A percentile compares a stretch with the other conserved stretches of the same genome.
Conservation (phyloP, 2,797 vertebrate genomes). For the Melanotaenia nigrans region DNA sequence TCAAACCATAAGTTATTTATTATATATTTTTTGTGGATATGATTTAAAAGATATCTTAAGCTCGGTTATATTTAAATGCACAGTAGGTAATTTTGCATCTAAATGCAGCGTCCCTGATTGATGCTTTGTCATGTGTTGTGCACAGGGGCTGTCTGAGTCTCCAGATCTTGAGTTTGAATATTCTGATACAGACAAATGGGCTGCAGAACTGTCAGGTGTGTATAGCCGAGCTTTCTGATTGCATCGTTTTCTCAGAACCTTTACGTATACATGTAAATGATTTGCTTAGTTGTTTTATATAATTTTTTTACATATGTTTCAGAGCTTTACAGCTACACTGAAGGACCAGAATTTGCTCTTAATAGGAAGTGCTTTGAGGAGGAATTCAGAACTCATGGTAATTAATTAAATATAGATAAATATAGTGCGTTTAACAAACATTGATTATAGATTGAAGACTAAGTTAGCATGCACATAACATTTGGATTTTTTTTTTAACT, state of each 20-base stretch:
- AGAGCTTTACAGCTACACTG: conserved; percentile 99
- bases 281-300: not conserved
- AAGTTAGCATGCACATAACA: not conserved
- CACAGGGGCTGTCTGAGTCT: conserved; percentile 91
- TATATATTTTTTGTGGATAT: not conserved
- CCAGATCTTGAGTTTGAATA: conserved; percentile 98
- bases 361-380: conserved; percentile 98
- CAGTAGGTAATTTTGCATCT: not conserved
- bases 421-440: not conserved
- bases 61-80: not conserved
- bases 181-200: conserved; percentile 94
- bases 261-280: not conserved
- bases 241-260: not conserved
- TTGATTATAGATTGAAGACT: not conserved
- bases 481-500: not conserved
- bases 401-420: conserved; percentile 4
- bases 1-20: not conserved
- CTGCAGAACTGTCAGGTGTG: conserved; percentile 92
- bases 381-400: conserved; percentile 92
- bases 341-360: conserved; percentile 94
- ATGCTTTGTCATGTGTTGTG: conserved; percentile 25
- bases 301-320: conserved; percentile 27
- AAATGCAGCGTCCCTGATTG: not conserved
- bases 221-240: not conserved
- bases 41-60: not conserved